Conservation (phyloP, 2,113 vertebrate species). For the Lipotes vexillifer region DNA sequence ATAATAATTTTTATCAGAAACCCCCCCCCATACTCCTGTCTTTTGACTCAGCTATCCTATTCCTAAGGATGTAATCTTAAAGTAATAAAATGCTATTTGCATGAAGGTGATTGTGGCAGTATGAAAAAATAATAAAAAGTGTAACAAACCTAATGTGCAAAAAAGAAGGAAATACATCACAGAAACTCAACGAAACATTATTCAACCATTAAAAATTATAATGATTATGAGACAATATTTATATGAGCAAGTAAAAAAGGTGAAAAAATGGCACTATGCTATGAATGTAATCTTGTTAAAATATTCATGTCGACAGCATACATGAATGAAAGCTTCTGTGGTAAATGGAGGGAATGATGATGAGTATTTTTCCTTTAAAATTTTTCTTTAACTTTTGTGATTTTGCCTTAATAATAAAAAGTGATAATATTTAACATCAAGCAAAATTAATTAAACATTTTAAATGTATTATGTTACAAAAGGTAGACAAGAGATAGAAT, state of each 20-base stretch:
- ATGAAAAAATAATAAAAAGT: background rate
- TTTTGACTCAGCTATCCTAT: background rate
- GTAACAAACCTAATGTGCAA: background rate
- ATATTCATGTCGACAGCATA: background rate
- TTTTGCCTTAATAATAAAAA: constrained; percentile 16
- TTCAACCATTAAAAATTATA: background rate
- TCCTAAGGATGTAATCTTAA: background rate
- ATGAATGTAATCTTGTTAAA: background rate
- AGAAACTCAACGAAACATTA: background rate
- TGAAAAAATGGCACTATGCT: background rate
- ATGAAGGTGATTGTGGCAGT: background rate
- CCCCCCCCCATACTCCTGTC: background rate
- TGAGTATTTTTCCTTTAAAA: background rate
- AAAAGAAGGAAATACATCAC: background rate
- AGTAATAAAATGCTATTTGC: background rate
- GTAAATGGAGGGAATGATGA: background rate
- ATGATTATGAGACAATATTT: background rate
- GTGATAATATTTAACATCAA: background rate
- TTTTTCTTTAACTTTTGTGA: background rate
- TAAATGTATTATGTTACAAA: background rate
- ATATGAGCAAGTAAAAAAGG: background rate
- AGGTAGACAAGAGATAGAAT: background rate
- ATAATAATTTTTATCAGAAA: background rate
- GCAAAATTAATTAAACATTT: constrained; percentile 31
- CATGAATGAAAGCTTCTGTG: background rate